These are phyloP conservation scores for Typhlichthys eigenmanni DNA, from an alignment of 2,797 vertebrate genomes.

Conservation along the genomic window DNA sequence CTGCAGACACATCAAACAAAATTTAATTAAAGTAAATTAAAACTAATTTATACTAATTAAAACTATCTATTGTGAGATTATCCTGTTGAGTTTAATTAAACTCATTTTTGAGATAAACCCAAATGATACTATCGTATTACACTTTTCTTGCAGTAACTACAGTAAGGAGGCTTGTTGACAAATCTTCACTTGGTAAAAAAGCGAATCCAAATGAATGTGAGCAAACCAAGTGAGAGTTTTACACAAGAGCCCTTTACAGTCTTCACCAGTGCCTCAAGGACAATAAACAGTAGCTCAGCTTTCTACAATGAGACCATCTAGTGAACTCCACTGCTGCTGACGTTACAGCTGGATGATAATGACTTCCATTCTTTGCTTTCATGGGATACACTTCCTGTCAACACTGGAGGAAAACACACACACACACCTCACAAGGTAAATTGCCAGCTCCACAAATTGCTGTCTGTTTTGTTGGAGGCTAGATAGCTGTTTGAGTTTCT, in stretches of 20 bases:
- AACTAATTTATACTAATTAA: neutral
- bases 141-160: no score
- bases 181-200: no score
- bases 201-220: no score
- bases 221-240: neutral
- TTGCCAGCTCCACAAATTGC: slow-evolving; percentile 59
- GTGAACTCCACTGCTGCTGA: slow-evolving; percentile 14
- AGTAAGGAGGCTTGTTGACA: no score
- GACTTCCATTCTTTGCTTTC: slow-evolving; percentile 21
- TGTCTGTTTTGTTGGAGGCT: slow-evolving; percentile 58
- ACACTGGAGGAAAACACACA: slow-evolving; percentile 34
- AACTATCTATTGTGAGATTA: neutral
- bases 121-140: no score
- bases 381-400: slow-evolving; percentile 33
- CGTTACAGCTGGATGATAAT: slow-evolving; percentile 35
- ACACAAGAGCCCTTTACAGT: slow-evolving; percentile 3
- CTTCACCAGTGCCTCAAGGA: slow-evolving; percentile 6
- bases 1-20: slow-evolving; percentile 67
- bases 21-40: slow-evolving; percentile 1
- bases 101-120: no score
- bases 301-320: neutral
- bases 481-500: slow-evolving; percentile 67
- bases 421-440: slow-evolving; percentile 43
- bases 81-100: neutral
- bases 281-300: neutral